Percentiles rank a stretch among this genome's conserved stretches.
These are phyloP conservation scores for Eledone cirrhosa DNA, from an alignment of 2,888 invertebrate genomes.

Conservation along the genomic window DNA sequence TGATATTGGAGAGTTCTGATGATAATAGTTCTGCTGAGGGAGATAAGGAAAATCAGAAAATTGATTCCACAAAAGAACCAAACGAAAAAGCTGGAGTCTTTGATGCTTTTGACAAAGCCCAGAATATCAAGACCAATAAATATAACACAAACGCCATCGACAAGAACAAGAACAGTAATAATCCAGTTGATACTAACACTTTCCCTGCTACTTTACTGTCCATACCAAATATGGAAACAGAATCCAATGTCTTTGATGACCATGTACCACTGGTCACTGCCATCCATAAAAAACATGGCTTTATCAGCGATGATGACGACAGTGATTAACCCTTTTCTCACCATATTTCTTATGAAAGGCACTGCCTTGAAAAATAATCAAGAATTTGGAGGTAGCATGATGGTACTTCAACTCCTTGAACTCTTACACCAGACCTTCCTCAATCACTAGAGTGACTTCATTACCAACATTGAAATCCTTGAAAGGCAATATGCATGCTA, in stretches of 20 bases:
- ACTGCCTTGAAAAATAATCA: too few species aligned
- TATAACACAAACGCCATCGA: not conserved
- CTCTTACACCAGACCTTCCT: too few species aligned
- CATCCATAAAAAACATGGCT: slow-evolving; percentile 44
- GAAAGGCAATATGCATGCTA: too few species aligned
- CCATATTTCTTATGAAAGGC: too few species aligned
- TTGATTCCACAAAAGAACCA: not conserved
- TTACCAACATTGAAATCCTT: too few species aligned
- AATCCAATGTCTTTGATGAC: slow-evolving; percentile 58
- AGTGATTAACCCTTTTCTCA: too few species aligned
- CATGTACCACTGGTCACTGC: slow-evolving; percentile 56
- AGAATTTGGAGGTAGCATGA: too few species aligned
- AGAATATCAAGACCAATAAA: not conserved
- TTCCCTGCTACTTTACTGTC: slow-evolving; percentile 61
- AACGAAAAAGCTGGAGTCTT: not conserved
- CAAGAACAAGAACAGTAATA: not conserved
- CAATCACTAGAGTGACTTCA: too few species aligned
- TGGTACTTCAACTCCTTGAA: too few species aligned
- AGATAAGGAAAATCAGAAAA: slow-evolving; percentile 10
- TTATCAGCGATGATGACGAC: slow-evolving; percentile 56
- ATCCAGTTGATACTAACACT: slow-evolving; percentile 44
- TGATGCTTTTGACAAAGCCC: not conserved
- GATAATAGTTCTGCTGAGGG: not conserved
- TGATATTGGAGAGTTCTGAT: too few species aligned
- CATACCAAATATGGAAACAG: slow-evolving; percentile 46